These are phyloP conservation scores for Apotomis capreana DNA, from an alignment of 2,888 invertebrate genomes.

Conservation along the genomic window DNA sequence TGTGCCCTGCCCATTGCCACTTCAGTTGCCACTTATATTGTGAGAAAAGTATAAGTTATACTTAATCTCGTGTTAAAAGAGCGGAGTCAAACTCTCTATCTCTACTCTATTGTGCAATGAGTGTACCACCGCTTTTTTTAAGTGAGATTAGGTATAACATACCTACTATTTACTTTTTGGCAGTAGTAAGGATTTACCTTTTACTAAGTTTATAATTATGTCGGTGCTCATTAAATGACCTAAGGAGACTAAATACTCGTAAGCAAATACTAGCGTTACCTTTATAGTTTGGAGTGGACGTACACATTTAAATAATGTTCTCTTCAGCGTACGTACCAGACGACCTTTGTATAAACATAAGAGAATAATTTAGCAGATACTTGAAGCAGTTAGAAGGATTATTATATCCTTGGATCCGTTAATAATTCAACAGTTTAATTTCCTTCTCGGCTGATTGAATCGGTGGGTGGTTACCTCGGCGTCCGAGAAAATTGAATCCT, in stretches of 20 bases:
- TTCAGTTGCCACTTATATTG: no score
- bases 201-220: no score
- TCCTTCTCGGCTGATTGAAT: constrained; percentile 71
- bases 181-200: no score
- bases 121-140: no score
- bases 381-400: constrained; percentile 45
- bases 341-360: constrained; percentile 23
- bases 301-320: constrained; percentile 20
- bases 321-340: constrained; percentile 5
- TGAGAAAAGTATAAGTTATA: no score
- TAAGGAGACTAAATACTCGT: not conserved
- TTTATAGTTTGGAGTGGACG: not conserved
- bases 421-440: constrained; percentile 75
- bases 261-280: not conserved
- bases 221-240: not conserved
- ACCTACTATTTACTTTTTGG: no score
- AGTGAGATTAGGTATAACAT: no score
- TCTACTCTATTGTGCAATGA: no score
- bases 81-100: no score
- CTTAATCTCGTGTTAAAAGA: no score
- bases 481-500: constrained; percentile 54
- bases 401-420: constrained; percentile 56
- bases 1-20: no score
- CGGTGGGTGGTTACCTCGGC: constrained; percentile 44
- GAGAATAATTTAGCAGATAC: constrained; percentile 30